Conservation (phyloP, 2,113 vertebrate species). For the Sula dactylatra region DNA sequence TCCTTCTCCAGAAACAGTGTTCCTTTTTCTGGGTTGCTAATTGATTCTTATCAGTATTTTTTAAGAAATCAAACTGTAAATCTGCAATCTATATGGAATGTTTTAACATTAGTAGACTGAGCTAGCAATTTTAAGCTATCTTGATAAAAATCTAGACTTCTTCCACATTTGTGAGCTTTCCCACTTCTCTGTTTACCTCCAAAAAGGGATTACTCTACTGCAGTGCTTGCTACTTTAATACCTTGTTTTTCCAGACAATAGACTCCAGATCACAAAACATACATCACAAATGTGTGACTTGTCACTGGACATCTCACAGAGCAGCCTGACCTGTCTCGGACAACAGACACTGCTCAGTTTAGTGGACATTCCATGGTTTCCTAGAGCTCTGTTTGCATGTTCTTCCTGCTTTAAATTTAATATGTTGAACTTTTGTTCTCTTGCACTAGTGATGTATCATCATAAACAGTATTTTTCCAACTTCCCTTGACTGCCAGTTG, state of each 20-base stretch:
- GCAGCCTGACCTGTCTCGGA: background rate
- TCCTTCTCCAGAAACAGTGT: conserved; percentile 5
- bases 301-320: background rate
- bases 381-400: background rate
- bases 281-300: background rate
- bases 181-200: background rate
- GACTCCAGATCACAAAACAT: background rate
- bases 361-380: background rate
- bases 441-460: too few species aligned
- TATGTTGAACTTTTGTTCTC: background rate
- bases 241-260: background rate
- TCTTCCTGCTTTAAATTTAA: background rate
- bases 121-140: background rate
- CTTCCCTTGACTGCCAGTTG: background rate
- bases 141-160: background rate
- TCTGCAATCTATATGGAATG: background rate
- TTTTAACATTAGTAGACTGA: background rate
- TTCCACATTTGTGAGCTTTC: background rate
- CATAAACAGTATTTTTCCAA: background rate
- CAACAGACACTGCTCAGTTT: background rate
- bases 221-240: background rate
- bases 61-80: conserved; percentile 21
- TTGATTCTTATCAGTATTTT: background rate
- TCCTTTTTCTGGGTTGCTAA: background rate
- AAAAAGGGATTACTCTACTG: background rate